These are phyloP conservation scores for Litocranius walleri DNA, from an alignment of 2,113 vertebrate genomes.

Conservation along the genomic window DNA sequence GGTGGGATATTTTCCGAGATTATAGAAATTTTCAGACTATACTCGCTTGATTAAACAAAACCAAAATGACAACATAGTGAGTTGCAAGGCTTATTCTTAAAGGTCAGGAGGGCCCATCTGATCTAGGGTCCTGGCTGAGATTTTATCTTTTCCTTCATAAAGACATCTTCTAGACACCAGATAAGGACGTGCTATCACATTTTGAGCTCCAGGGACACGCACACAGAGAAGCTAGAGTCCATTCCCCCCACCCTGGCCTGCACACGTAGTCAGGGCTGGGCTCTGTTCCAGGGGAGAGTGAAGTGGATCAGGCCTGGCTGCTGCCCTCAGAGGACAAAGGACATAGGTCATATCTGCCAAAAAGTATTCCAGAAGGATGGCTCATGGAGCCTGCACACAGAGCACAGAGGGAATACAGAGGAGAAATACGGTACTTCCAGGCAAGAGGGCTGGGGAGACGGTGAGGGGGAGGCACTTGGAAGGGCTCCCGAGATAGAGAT, in stretches of 20 bases:
- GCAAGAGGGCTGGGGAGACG: background rate
- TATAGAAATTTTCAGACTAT: background rate
- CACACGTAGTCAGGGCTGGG: background rate
- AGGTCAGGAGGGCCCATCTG: background rate
- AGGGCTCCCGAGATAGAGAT: background rate
- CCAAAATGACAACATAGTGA: background rate
- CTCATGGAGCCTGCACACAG: background rate
- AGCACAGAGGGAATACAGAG: background rate
- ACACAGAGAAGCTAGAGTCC: background rate
- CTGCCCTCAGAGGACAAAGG: background rate
- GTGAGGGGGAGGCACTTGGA: background rate
- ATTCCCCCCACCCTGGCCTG: fast-evolving
- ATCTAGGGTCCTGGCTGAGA: background rate
- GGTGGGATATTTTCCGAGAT: no score
- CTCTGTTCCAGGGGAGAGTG: background rate
- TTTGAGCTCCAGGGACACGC: no score
- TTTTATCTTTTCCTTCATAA: background rate
- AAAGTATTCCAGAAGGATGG: background rate
- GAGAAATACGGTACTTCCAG: background rate
- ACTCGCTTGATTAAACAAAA: background rate
- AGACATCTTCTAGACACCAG: background rate
- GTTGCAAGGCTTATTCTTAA: background rate
- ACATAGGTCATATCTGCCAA: background rate
- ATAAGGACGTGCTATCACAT: background rate
- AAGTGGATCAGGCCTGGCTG: background rate